These are phyloP conservation scores for Ptilodon capucinus DNA, from an alignment of 2,888 invertebrate species.

Conservation along the genomic window DNA sequence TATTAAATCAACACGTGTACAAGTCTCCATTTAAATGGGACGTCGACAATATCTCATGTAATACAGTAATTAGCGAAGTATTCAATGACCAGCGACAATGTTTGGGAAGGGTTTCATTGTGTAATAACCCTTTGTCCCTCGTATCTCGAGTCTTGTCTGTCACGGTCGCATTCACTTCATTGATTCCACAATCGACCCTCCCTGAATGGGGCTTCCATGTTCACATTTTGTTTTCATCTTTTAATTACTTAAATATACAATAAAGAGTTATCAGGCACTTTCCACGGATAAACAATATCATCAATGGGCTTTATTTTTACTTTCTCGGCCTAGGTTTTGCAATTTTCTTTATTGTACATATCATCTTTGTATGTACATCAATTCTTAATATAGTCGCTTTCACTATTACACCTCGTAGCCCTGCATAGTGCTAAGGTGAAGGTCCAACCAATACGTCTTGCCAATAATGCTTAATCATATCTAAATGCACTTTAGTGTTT, in stretches of 20 bases:
- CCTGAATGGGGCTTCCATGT: conserved; percentile 41
- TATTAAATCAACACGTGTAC: neutral
- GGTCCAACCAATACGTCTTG: conserved; percentile 36
- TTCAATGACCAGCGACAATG: conserved; percentile 50
- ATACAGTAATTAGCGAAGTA: conserved; percentile 50
- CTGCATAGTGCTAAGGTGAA: conserved; percentile 42
- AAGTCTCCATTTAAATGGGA: conserved; percentile 1
- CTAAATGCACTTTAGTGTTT: conserved; percentile 45
- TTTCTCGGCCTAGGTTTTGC: no score
- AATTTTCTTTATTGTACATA: no score
- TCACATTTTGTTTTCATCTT: conserved; percentile 39
- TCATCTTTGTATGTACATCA: no score
- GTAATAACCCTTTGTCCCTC: conserved; percentile 52
- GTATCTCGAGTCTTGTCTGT: conserved; percentile 45
- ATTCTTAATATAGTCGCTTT: no score
- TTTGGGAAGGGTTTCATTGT: conserved; percentile 65
- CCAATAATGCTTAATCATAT: conserved; percentile 35
- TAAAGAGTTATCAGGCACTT: neutral
- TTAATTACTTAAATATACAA: conserved; percentile 40
- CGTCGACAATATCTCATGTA: conserved; percentile 31
- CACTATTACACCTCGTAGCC: conserved; percentile 4
- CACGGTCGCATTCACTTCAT: conserved; percentile 50
- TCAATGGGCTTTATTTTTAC: no score
- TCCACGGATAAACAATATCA: neutral
- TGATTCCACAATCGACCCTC: conserved; percentile 53